Percentiles rank a stretch among this genome's conserved stretches.
phyloP scores from a whole-genome alignment of 2,888 invertebrate species.

The Helobdella robusta region DNA sequence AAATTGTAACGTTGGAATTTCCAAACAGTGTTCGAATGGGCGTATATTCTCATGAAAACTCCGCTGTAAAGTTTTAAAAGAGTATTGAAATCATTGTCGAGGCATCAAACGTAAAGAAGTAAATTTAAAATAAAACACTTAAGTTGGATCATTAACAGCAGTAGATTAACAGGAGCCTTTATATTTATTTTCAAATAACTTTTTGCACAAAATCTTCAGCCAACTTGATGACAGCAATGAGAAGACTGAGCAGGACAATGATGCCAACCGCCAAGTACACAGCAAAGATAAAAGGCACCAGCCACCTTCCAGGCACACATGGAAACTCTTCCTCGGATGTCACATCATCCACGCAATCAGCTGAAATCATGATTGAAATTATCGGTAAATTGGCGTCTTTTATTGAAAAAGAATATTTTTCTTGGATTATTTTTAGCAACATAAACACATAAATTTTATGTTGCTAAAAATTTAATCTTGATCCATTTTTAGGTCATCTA shows the following conservation, averaged over 20 bases:
- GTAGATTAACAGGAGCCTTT: background rate
- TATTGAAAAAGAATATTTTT: too few species aligned
- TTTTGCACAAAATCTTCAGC: too few species aligned
- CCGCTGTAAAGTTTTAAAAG: conserved; percentile 44
- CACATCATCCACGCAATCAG: conserved; percentile 56
- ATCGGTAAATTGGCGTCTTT: too few species aligned
- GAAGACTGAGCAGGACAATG: conserved; percentile 87
- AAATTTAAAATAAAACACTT: too few species aligned
- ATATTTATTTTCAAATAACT: background rate
- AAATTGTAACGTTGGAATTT: conserved; percentile 87
- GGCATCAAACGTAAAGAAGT: too few species aligned
- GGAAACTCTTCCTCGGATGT: conserved; percentile 11
- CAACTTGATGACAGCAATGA: conserved; percentile 93
- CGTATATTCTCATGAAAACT: conserved; percentile 67
- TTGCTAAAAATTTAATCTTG: too few species aligned
- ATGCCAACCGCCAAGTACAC: conserved; percentile 91
- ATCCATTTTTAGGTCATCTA: too few species aligned
- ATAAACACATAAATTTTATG: too few species aligned
- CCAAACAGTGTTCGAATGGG: conserved; percentile 93
- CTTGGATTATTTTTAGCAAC: too few species aligned
- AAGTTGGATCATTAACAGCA: background rate
- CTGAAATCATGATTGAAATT: too few species aligned
- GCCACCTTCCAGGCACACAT: conserved; percentile 58
- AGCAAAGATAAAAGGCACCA: conserved; percentile 88
- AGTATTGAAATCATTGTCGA: background rate